These are phyloP conservation scores for Aeoliscus strigatus DNA, from an alignment of 2,797 vertebrate species.

Conservation along the genomic window DNA sequence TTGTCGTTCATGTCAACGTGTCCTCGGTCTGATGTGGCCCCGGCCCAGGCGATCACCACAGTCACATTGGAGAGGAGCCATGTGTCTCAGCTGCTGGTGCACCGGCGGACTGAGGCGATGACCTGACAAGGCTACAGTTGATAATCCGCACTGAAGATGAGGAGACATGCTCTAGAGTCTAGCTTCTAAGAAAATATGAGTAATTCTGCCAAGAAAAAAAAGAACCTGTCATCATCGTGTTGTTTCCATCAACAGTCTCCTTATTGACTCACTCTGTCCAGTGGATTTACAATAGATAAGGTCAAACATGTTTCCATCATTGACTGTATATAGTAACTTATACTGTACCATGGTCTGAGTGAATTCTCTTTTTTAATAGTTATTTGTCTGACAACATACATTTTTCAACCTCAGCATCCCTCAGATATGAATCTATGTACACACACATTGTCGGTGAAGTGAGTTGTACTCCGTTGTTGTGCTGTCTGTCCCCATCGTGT, in stretches of 20 bases:
- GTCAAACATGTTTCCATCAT: too few species aligned
- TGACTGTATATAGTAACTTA: too few species aligned
- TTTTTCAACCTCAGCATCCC: too few species aligned
- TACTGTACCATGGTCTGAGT: too few species aligned
- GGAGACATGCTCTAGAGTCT: constrained; percentile 31
- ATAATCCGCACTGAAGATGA: constrained; percentile 41
- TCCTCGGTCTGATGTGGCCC: too few species aligned
- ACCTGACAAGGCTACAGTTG: constrained; percentile 24
- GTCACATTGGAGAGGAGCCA: constrained; percentile 5
- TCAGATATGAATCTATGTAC: too few species aligned
- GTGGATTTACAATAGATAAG: neutral
- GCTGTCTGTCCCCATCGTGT: too few species aligned
- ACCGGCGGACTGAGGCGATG: constrained; percentile 20
- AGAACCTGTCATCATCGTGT: constrained; percentile 4
- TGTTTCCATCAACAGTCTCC: constrained; percentile 22
- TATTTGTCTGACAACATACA: too few species aligned
- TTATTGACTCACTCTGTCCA: constrained; percentile 5
- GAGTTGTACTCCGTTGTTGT: too few species aligned
- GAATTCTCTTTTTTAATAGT: too few species aligned
- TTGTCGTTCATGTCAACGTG: too few species aligned
- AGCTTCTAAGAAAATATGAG: constrained; percentile 36
- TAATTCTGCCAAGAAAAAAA: constrained; percentile 27
- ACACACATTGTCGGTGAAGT: too few species aligned
- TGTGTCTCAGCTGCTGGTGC: constrained; percentile 37
- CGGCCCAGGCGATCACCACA: neutral